Conservation (phyloP, 2,113 vertebrate genomes). For the Tonatia bakeri region DNA sequence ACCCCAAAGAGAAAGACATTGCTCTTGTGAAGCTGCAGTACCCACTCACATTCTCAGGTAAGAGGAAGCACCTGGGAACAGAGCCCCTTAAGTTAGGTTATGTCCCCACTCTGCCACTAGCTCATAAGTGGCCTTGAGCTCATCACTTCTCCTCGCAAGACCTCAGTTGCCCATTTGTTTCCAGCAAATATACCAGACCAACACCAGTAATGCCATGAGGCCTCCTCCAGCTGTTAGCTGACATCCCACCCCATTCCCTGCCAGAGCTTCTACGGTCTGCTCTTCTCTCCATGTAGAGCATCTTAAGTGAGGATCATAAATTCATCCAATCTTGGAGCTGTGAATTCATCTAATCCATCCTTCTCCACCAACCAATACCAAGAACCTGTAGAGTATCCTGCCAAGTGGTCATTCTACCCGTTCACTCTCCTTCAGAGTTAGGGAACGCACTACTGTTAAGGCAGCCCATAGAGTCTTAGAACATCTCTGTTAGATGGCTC, state of each 20-base stretch:
- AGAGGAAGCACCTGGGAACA: neutral
- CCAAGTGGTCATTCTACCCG: neutral
- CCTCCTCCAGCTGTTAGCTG: neutral
- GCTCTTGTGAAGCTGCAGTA: slow-evolving; percentile 88
- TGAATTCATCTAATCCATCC: neutral
- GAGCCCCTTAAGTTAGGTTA: neutral
- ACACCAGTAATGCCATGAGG: neutral
- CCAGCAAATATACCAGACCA: neutral
- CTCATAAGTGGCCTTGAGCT: neutral
- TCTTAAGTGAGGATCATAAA: neutral
- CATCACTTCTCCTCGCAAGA: neutral
- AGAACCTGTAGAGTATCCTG: neutral
- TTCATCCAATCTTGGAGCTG: neutral
- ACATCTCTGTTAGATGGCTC: neutral
- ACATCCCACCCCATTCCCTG: neutral
- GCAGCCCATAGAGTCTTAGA: neutral
- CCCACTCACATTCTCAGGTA: slow-evolving; percentile 84
- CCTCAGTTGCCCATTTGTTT: neutral
- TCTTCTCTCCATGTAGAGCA: neutral
- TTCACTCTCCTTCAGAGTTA: neutral
- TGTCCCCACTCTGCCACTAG: neutral
- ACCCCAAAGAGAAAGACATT: slow-evolving; percentile 85
- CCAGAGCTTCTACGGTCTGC: neutral
- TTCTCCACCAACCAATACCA: neutral
- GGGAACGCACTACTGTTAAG: neutral